Evolutionary conservation across 1,140 invertebrate species (phyloP).

Genomic region (Calliopsis andreniformis): DNA sequence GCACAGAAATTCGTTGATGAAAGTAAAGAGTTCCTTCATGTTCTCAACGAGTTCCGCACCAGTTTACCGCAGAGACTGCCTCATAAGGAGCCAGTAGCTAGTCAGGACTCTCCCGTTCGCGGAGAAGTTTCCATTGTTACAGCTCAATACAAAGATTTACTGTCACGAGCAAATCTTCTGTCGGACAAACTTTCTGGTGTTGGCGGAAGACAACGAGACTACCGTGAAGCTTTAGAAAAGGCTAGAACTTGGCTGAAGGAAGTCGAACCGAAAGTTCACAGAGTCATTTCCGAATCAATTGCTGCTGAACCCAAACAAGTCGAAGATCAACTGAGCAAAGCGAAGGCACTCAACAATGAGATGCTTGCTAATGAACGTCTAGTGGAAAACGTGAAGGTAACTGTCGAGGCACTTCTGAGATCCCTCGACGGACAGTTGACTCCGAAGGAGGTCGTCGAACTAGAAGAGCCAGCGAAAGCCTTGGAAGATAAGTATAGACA

Average conservation of each 20-base stretch:
- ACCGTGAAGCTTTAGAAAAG: slow-evolving; percentile 91
- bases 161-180: slow-evolving; percentile 90
- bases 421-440: slow-evolving; percentile 91
- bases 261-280: slow-evolving; percentile 88
- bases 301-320: slow-evolving; percentile 93
- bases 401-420: slow-evolving; percentile 87
- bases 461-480: slow-evolving; percentile 90
- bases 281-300: slow-evolving; percentile 90
- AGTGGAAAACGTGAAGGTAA: slow-evolving; percentile 89
- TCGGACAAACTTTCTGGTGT: slow-evolving; percentile 90
- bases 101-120: slow-evolving; percentile 86
- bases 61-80: slow-evolving; percentile 89
- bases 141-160: slow-evolving; percentile 88
- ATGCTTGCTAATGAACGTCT: slow-evolving; percentile 92
- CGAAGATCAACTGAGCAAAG: slow-evolving; percentile 92
- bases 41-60: slow-evolving; percentile 92
- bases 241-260: slow-evolving; percentile 92
- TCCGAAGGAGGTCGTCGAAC: slow-evolving; percentile 87
- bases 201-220: slow-evolving; percentile 89
- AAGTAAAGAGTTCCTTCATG: slow-evolving; percentile 92
- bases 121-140: slow-evolving; percentile 88
- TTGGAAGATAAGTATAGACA: slow-evolving; percentile 90
- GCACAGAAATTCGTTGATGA: slow-evolving; percentile 97
- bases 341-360: slow-evolving; percentile 93
- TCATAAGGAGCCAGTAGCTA: slow-evolving; percentile 87